These are phyloP conservation scores for Oryzias dopingdopingensis DNA, from an alignment of 2,797 vertebrate genomes.

Conservation along the genomic window DNA sequence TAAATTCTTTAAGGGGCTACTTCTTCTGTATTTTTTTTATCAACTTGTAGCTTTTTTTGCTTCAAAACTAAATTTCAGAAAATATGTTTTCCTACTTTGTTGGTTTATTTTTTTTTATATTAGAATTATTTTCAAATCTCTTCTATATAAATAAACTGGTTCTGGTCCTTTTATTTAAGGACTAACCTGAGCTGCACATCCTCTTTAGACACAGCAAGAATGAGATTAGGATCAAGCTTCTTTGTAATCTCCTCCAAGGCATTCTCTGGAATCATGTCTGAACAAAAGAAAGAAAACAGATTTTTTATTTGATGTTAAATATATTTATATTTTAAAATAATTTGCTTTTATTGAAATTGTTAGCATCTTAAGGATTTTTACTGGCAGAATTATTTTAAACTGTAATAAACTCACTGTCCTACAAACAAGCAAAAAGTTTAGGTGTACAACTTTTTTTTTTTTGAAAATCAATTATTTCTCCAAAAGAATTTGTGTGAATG, in stretches of 20 bases:
- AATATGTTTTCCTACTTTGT: not conserved
- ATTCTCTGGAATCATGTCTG: slow-evolving; percentile 97
- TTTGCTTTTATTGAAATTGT: not conserved
- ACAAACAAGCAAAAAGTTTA: too few species aligned
- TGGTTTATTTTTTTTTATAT: not conserved
- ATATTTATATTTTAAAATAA: not conserved
- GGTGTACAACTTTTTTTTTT: too few species aligned
- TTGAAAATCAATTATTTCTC: too few species aligned
- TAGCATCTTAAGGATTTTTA: not conserved
- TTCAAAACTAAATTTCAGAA: too few species aligned
- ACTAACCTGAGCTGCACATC: slow-evolving; percentile 90
- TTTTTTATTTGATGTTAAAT: not conserved
- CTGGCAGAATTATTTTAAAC: too few species aligned
- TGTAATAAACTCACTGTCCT: too few species aligned
- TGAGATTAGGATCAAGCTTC: slow-evolving; percentile 91
- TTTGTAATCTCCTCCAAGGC: slow-evolving; percentile 97
- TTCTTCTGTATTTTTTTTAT: too few species aligned
- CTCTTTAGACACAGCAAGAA: slow-evolving; percentile 89
- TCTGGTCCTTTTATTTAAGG: slow-evolving; percentile 8
- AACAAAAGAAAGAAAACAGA: slow-evolving; percentile 10
- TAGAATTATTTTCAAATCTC: not conserved
- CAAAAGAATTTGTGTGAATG: too few species aligned
- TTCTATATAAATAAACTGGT: not conserved
- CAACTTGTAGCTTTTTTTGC: too few species aligned
- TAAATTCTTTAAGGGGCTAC: too few species aligned